Percentiles rank a stretch among this genome's conserved stretches.
These are phyloP conservation scores for Pyxicephalus adspersus DNA, from an alignment of 2,113 vertebrate species.

Conservation along the genomic window DNA sequence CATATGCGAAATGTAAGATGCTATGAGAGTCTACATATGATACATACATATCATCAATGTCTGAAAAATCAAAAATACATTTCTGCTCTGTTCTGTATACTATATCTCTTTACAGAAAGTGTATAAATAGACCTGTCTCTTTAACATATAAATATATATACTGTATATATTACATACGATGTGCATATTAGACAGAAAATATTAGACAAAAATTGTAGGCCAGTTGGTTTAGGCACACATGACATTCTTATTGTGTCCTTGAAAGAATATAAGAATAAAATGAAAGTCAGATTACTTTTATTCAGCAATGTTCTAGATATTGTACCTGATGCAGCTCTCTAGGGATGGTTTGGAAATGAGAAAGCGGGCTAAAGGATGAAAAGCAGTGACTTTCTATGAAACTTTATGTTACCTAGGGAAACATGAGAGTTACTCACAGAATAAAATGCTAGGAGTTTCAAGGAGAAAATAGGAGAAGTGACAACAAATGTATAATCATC, in stretches of 20 bases:
- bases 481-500: conserved; percentile 30
- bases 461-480: conserved; percentile 36
- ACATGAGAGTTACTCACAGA: conserved; percentile 46
- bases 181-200: not conserved
- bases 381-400: conserved; percentile 47
- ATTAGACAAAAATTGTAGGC: not conserved
- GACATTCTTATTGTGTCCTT: conserved; percentile 27
- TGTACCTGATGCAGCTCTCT: conserved; percentile 51
- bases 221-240: not conserved
- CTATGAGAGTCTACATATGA: no score
- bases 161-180: not conserved
- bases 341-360: conserved; percentile 49
- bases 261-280: conserved; percentile 36
- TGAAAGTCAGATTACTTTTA: conserved; percentile 55
- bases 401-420: conserved; percentile 53
- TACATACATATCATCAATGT: no score
- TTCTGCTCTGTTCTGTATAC: no score
- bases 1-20: no score
- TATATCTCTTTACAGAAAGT: no score
- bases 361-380: conserved; percentile 51
- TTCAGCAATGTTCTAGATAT: conserved; percentile 53
- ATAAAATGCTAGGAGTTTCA: conserved; percentile 42
- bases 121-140: no score
- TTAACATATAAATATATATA: not conserved
- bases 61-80: no score